Percentiles rank a stretch among this genome's conserved stretches.
Conservation (phyloP, 2,888 invertebrate species). For the Rhagium mordax region DNA sequence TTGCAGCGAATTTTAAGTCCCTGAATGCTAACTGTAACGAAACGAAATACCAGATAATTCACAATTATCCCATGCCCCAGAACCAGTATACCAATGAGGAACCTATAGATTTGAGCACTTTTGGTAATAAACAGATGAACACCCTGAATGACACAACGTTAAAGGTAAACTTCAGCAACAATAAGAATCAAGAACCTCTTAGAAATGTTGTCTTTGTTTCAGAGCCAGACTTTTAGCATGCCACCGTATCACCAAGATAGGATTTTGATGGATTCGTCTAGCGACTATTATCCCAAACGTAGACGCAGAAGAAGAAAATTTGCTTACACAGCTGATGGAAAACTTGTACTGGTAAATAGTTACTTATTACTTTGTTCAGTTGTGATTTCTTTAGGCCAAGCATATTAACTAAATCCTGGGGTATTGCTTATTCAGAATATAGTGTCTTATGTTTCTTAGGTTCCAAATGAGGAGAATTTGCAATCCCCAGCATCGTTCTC, state of each 20-base stretch:
- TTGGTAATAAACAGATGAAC: slow-evolving; percentile 22
- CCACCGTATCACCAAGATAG: slow-evolving; percentile 8
- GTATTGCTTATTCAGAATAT: too few species aligned
- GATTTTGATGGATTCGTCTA: slow-evolving; percentile 1
- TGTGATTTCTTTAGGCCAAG: too few species aligned
- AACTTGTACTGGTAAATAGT: slow-evolving; percentile 41
- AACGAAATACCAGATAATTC: not conserved
- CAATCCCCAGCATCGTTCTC: slow-evolving; percentile 45
- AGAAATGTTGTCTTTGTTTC: not conserved
- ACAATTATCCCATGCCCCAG: not conserved
- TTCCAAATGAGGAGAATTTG: slow-evolving; percentile 42
- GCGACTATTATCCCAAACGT: slow-evolving; percentile 29
- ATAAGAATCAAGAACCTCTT: slow-evolving; percentile 25
- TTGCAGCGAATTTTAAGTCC: not conserved
- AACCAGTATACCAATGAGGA: slow-evolving; percentile 36
- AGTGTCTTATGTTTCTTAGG: slow-evolving; percentile 20
- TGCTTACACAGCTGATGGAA: slow-evolving; percentile 46
- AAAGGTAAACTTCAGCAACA: not conserved
- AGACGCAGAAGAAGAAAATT: slow-evolving; percentile 42
- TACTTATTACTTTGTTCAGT: too few species aligned
- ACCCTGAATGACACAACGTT: not conserved
- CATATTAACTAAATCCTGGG: not conserved
- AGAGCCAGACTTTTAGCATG: not conserved
- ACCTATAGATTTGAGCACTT: slow-evolving; percentile 49
- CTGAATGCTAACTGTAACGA: not conserved